These are phyloP conservation scores for Synergus umbraculus DNA, from an alignment of 2,888 invertebrate species.

Conservation along the genomic window DNA sequence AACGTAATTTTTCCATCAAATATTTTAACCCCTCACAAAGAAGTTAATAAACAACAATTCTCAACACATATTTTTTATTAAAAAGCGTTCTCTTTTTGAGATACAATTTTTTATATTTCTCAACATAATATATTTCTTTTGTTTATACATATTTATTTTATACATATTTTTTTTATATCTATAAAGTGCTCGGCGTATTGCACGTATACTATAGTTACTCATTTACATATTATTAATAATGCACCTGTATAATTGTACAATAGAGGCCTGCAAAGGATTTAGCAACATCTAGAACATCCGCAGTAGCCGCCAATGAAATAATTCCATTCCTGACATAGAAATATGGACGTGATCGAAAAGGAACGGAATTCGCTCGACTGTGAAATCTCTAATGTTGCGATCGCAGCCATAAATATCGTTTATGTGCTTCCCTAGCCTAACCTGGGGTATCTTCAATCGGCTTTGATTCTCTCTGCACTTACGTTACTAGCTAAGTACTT, in stretches of 20 bases:
- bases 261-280: neutral
- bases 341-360: slow-evolving; percentile 15
- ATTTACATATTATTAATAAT: neutral
- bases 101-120: neutral
- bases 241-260: neutral
- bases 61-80: neutral
- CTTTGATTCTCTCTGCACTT: slow-evolving; percentile 23
- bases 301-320: neutral
- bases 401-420: slow-evolving; percentile 13
- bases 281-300: neutral
- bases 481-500: slow-evolving; percentile 12
- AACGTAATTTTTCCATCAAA: neutral
- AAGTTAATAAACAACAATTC: neutral
- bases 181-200: neutral
- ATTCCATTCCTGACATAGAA: neutral
- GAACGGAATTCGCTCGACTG: neutral
- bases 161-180: neutral
- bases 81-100: neutral
- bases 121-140: neutral
- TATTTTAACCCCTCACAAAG: neutral
- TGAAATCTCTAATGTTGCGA: slow-evolving; percentile 10
- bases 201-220: neutral
- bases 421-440: slow-evolving; percentile 11
- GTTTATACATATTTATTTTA: too few relatives aligned
- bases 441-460: slow-evolving; percentile 13